Evolutionary conservation across 2,797 vertebrate genomes (phyloP).

Genomic region (Dryobates pubescens): DNA sequence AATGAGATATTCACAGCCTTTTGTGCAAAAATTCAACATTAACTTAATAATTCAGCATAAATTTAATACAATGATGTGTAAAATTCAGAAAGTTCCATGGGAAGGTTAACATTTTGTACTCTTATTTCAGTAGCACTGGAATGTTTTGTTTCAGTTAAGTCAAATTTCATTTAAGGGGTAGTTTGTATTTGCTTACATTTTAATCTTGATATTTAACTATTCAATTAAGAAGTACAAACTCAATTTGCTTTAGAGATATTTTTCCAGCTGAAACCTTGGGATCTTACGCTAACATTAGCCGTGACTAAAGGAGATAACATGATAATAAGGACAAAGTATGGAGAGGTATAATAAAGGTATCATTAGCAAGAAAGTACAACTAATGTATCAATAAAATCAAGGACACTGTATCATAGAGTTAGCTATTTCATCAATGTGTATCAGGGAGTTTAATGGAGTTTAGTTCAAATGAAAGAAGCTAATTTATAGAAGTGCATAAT

Average conservation of each 20-base stretch:
- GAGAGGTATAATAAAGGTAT: neutral
- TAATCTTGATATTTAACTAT: neutral
- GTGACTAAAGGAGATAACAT: constrained; percentile 3
- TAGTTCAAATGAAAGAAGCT: neutral
- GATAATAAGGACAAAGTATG: constrained; percentile 20
- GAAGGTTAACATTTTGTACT: neutral
- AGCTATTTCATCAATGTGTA: neutral
- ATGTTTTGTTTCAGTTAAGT: neutral
- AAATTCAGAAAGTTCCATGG: neutral
- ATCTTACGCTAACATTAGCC: constrained; percentile 3
- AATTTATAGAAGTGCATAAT: constrained; percentile 9
- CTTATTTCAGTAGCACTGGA: neutral
- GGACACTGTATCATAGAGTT: constrained; percentile 5
- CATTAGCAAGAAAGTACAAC: neutral
- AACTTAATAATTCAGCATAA: neutral
- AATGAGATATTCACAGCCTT: neutral
- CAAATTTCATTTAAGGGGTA: neutral
- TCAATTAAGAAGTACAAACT: neutral
- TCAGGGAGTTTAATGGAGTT: constrained; percentile 16
- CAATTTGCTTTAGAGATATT: neutral
- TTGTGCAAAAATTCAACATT: neutral
- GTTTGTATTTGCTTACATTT: neutral
- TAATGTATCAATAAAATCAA: constrained; percentile 52
- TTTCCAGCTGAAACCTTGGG: neutral
- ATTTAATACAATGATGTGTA: neutral